These are phyloP conservation scores for Polyploca ridens DNA, from an alignment of 2,888 invertebrate genomes.

Conservation along the genomic window DNA sequence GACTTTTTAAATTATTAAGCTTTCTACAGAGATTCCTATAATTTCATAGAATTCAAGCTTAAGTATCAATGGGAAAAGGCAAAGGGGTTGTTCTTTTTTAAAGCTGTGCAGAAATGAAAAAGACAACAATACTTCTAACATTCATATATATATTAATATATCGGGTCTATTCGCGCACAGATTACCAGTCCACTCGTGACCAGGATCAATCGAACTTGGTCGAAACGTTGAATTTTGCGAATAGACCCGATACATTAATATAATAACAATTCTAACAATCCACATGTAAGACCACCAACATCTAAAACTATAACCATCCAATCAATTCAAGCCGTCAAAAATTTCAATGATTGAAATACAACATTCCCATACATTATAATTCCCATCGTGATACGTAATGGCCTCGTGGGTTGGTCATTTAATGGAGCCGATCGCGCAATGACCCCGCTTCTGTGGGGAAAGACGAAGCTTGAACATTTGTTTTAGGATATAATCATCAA, in stretches of 20 bases:
- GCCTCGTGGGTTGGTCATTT: constrained; percentile 57
- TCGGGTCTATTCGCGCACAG: too few species aligned
- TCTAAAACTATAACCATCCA: constrained; percentile 14
- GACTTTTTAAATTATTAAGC: not conserved
- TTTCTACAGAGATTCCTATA: not conserved
- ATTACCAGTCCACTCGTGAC: too few species aligned
- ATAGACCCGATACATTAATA: not conserved
- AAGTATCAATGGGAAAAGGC: not conserved
- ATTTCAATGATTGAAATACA: constrained; percentile 28
- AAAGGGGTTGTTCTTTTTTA: not conserved
- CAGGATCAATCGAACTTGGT: too few species aligned
- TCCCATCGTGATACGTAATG: constrained; percentile 64
- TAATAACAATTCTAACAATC: not conserved
- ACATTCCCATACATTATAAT: constrained; percentile 34
- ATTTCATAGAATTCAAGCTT: not conserved
- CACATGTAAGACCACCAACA: not conserved
- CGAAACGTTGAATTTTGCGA: too few species aligned
- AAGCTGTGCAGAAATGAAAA: too few species aligned
- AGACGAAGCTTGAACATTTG: constrained; percentile 55
- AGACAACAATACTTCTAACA: too few species aligned
- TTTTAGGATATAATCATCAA: constrained; percentile 64
- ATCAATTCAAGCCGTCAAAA: constrained; percentile 23
- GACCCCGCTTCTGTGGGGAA: constrained; percentile 65
- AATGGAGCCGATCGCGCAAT: constrained; percentile 75
- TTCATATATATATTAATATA: too few species aligned